Evolutionary conservation across 2,113 vertebrate genomes (phyloP), one percentile per base, ranked within the genome.

Genomic region (Callaeas wilsoni): DNA sequence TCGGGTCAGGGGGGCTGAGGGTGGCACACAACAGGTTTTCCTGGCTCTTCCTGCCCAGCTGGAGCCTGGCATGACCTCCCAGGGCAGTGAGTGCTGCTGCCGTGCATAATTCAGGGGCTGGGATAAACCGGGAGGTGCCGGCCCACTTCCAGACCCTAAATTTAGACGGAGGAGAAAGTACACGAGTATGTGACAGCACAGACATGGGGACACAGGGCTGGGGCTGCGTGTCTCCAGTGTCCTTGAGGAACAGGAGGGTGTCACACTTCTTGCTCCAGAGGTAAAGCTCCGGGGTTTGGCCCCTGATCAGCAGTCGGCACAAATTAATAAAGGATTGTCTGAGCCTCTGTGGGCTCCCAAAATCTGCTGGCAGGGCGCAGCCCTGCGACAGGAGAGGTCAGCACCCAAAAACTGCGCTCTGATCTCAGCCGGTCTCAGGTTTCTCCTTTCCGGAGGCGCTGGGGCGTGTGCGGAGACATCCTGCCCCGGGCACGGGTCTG

Each of bases 1-100:
- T 18, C 0, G 0, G 13, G 2, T 0, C 4, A 44, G 60, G 30
- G 44, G 17, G 9, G 52, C 46, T 2, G 5, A 53, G 20, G 46
- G 46, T 53, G 53, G 35, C 63, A 53, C 39, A 26, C 32, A 29
- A 3, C 1, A 1, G 20, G 10, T 33, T 47, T 44, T n/a, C 41
- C 41, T 50, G 35, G 69, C 59, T 67, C 37, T 16, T 30, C 35
- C 73, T 52, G 60, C 47, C 41, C 9, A 4, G 13, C 13, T 2
- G 1, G 64, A 32, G 84, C 15, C 80, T 32, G 75, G 47, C 83
- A 26, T 2, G 3, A 20, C 35, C 18, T 0, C 35, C 8, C 1
- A 0, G 75, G 55, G 65, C 10, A 0, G 12, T 0, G 0, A 55
- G 39, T 1, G 7, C 57, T 59, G 14, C 65, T 65, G 85, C 26